phyloP scores from a whole-genome alignment of 2,797 vertebrate genomes.

The Falco naumanni region DNA sequence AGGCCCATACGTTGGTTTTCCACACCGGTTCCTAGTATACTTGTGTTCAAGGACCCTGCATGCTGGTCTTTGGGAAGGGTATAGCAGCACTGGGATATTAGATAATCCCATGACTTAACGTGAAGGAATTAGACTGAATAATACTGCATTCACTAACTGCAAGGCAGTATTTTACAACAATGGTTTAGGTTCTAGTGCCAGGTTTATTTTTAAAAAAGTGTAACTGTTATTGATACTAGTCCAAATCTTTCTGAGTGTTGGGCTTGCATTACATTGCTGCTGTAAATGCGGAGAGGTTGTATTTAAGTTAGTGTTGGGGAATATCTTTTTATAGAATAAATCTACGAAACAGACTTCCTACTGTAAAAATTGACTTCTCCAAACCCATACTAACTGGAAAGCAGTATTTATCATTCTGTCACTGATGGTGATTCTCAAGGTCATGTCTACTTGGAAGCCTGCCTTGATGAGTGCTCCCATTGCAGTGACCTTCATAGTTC shows the following conservation, averaged over 20 bases:
- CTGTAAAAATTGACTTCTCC: neutral
- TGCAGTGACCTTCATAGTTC: constrained; percentile 22
- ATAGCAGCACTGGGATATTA: neutral
- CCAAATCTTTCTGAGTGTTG: neutral
- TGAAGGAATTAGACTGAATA: neutral
- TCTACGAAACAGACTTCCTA: neutral
- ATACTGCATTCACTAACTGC: neutral
- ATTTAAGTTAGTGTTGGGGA: neutral
- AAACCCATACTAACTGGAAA: neutral
- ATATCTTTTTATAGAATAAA: neutral
- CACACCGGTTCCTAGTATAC: neutral
- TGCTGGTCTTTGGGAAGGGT: neutral
- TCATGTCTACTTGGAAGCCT: neutral
- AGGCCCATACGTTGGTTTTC: rapidly evolving
- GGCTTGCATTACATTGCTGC: neutral
- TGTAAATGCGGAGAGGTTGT: neutral
- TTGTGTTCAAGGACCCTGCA: neutral
- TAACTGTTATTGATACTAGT: neutral
- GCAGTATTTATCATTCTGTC: neutral
- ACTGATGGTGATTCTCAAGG: neutral
- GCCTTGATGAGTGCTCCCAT: neutral
- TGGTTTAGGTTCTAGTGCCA: neutral
- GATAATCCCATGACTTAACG: neutral
- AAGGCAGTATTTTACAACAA: neutral
- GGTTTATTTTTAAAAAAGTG: neutral